Evolutionary conservation across 2,888 invertebrate species (phyloP), one percentile per base, ranked within the genome.

Genomic region (Euproctis similis): DNA sequence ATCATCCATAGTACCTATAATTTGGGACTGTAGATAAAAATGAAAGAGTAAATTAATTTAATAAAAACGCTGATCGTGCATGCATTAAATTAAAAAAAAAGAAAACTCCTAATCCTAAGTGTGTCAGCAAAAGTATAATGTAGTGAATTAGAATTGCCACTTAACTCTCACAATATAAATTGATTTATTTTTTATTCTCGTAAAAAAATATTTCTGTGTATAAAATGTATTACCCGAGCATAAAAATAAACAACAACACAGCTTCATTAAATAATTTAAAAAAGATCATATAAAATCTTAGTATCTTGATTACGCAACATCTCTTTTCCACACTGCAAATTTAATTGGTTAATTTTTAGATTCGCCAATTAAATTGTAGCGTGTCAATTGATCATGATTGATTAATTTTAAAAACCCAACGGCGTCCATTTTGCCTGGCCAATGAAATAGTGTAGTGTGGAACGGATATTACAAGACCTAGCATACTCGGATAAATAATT

Each of bases 51-150:
- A 61, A 64, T 57, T 60, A 64, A 75, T 72, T 72, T 76, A 69
- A 73, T 70, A 68, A 78, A 75, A 81, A 73, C 76, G 82, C 82
- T 81, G 82, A 82, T 81, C 81, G 81, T 80, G 81, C 78, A 76
- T 74, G 75, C 68, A 73, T 80, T 78, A 77, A 65, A 76, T 72
- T 80, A 81, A 62, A 62, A 73, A 75, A 77, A 37, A 45, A 46
- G 42, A 43, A 46, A 51, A 42, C 44, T 34, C 42, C 71, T 78
- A 66, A 74, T 57, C 60, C 82, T 81, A 84, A 67, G 73, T 74
- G 77, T 80, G 82, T 81, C 82, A 82, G 82, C 82, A 81, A 81
- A 78, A 82, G 76, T 80, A 80, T 75, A 76, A 78, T 80, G 82
- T 77, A 76, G 70, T 67, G 80, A 81, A 80, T 78, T 73, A 81